A percentile compares a stretch with the other conserved stretches of the same genome.
Conservation (phyloP, 2,888 invertebrate genomes). For the Teleiodes luculella region DNA sequence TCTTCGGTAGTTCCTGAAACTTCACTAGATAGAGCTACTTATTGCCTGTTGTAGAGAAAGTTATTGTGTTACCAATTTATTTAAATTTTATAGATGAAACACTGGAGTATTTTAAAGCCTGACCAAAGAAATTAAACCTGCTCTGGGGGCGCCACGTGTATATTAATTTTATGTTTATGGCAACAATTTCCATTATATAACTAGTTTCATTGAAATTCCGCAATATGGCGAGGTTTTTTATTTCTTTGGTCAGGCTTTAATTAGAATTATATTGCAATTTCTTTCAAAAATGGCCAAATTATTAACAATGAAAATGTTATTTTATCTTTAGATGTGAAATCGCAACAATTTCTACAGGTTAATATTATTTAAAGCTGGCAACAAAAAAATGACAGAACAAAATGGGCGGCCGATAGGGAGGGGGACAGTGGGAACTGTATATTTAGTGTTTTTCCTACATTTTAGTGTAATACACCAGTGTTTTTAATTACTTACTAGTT, state of each 20-base stretch:
- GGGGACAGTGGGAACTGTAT: conserved; percentile 26
- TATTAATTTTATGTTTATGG: too few relatives aligned
- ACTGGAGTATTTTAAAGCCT: not conserved
- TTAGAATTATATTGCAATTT: too few relatives aligned
- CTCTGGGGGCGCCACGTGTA: too few relatives aligned
- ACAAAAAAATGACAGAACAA: conserved; percentile 44
- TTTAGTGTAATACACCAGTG: conserved; percentile 38
- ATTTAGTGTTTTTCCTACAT: conserved; percentile 43
- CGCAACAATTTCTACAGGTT: not conserved
- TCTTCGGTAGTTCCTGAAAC: not conserved
- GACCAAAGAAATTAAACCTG: not conserved
- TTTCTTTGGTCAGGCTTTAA: too few relatives aligned
- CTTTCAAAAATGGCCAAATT: too few relatives aligned
- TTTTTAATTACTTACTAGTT: conserved; percentile 30
- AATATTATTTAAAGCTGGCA: conserved; percentile 24
- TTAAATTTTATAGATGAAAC: not conserved
- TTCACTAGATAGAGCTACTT: not conserved
- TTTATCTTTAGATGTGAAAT: not conserved
- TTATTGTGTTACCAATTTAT: not conserved
- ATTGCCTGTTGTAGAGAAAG: not conserved
- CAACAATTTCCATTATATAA: too few relatives aligned
- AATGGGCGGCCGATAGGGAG: conserved; percentile 51
- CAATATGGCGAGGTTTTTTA: too few relatives aligned
- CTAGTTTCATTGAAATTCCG: too few relatives aligned
- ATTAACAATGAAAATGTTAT: too few relatives aligned